Conservation (phyloP, 1,140 invertebrate genomes). For the Semibalanus balanoides region DNA sequence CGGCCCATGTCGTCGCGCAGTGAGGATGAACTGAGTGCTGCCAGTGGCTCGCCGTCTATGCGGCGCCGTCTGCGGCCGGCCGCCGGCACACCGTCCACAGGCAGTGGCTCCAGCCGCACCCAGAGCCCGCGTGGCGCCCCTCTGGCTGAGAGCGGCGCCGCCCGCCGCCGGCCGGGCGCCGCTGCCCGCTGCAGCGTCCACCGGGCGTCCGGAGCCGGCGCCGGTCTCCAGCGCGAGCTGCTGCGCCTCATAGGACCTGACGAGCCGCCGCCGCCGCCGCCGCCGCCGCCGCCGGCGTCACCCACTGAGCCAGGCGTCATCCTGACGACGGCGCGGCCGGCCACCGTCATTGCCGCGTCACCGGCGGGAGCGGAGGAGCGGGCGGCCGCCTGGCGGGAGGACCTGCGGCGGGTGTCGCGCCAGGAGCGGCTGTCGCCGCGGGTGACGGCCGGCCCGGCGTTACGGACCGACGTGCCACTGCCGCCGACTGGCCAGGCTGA, state of each 20-base stretch:
- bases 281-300: too few relatives aligned
- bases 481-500: not conserved
- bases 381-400: not conserved
- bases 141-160: too few relatives aligned
- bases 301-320: conserved; percentile 21
- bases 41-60: not conserved
- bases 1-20: not conserved
- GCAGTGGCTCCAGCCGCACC: not conserved
- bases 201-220: not conserved
- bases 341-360: conserved; percentile 51
- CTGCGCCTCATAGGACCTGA: not conserved
- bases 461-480: not conserved
- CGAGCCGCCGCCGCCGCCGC: too few relatives aligned
- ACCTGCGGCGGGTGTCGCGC: not conserved
- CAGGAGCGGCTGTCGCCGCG: not conserved
- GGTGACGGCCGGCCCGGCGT: not conserved
- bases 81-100: not conserved
- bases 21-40: not conserved
- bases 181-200: not conserved
- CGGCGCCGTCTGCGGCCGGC: not conserved
- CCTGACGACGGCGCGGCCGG: conserved; percentile 53
- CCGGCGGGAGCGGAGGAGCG: conserved; percentile 34
- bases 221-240: not conserved
- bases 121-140: not conserved
- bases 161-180: too few relatives aligned